These are phyloP conservation scores for Zapornia atra DNA, from an alignment of 2,113 vertebrate species.

Conservation along the genomic window DNA sequence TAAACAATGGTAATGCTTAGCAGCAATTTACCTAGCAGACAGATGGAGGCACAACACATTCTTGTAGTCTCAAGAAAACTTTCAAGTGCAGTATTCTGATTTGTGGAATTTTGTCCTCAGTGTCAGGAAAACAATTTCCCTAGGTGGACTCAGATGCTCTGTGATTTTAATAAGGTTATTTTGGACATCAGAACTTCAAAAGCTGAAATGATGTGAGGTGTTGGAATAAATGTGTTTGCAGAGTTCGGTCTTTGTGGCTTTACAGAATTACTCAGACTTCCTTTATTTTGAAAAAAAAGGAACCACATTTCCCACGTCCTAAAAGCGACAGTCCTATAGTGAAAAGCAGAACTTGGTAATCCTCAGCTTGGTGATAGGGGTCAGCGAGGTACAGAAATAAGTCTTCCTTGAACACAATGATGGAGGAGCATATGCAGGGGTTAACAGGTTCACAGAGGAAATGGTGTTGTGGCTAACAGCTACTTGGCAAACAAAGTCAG, in stretches of 20 bases:
- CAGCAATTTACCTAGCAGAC: neutral
- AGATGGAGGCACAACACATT: neutral
- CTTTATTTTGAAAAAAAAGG: neutral
- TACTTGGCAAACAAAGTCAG: neutral
- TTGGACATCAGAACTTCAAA: neutral
- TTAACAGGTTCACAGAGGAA: neutral
- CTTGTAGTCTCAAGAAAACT: neutral
- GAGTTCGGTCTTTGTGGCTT: neutral
- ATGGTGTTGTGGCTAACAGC: neutral
- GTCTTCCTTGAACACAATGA: neutral
- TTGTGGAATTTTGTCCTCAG: neutral
- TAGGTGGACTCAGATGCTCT: neutral
- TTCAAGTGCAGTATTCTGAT: neutral
- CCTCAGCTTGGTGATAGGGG: neutral
- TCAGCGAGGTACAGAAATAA: neutral
- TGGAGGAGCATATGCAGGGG: neutral
- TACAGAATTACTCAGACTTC: constrained; percentile 52
- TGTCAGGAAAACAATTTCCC: neutral
- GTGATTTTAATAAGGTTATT: neutral
- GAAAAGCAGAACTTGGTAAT: neutral
- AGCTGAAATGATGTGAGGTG: neutral
- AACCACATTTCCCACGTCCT: neutral
- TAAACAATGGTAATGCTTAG: neutral
- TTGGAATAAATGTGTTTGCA: neutral
- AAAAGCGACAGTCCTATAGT: constrained; percentile 1